Conservation (phyloP, 2,113 vertebrate genomes). For the Sceloporus tristichus region DNA sequence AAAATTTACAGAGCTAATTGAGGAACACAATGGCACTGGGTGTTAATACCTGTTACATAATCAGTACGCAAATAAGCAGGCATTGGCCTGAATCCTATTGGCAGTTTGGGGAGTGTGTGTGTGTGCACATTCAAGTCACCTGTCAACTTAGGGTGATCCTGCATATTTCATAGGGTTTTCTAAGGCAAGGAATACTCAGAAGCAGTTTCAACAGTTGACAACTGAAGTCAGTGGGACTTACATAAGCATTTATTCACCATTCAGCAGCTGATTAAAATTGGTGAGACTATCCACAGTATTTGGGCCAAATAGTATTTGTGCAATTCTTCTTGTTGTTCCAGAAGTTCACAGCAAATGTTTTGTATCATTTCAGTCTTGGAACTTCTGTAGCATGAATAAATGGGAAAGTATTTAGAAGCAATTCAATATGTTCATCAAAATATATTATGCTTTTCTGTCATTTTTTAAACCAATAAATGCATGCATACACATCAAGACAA, state of each 20-base stretch:
- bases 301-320: not conserved
- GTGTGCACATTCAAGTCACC: too few relatives aligned
- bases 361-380: not conserved
- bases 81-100: not conserved
- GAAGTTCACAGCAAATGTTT: not conserved
- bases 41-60: not conserved
- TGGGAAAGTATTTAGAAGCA: not conserved
- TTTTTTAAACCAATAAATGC: conserved; percentile 42
- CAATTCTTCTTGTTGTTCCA: not conserved
- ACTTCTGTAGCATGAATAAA: not conserved
- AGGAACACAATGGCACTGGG: not conserved
- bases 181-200: too few relatives aligned
- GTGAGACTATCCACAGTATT: too few relatives aligned
- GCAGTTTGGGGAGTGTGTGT: too few relatives aligned
- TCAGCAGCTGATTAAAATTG: too few relatives aligned
- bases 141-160: too few relatives aligned
- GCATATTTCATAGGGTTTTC: too few relatives aligned
- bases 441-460: conserved; percentile 9
- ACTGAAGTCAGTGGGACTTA: too few relatives aligned
- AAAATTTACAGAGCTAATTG: not conserved
- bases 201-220: too few relatives aligned
- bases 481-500: conserved; percentile 42
- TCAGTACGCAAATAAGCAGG: not conserved
- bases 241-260: too few relatives aligned
- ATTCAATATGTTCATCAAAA: not conserved